A percentile compares a stretch with the other conserved stretches of the same genome.
Evolutionary conservation across 2,113 vertebrate genomes (phyloP).

Genomic region (Malurus melanocephalus): DNA sequence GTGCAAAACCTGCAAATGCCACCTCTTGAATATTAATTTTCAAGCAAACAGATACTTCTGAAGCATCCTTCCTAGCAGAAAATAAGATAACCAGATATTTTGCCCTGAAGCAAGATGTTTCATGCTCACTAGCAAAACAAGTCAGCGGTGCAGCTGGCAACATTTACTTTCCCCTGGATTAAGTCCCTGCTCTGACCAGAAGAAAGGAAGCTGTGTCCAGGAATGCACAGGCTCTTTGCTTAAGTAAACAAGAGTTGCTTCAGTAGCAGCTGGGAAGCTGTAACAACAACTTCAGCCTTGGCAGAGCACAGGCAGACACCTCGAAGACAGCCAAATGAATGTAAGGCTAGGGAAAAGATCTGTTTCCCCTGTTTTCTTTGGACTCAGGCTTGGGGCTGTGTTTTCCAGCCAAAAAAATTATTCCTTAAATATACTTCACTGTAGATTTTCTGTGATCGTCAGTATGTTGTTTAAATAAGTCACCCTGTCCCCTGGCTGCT

Average conservation of each 20-base stretch:
- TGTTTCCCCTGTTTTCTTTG: background rate
- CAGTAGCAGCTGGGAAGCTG: background rate
- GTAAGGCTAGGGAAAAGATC: background rate
- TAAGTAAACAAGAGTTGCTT: background rate
- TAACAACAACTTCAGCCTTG: slow-evolving; percentile 30
- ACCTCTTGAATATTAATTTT: background rate
- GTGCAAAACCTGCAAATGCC: background rate
- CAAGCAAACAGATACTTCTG: background rate
- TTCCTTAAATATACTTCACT: background rate
- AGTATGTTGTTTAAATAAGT: slow-evolving; percentile 27
- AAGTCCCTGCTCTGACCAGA: slow-evolving; percentile 9
- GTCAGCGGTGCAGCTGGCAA: background rate
- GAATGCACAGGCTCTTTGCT: slow-evolving; percentile 13
- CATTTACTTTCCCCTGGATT: background rate
- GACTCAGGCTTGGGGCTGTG: background rate
- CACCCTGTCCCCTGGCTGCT: background rate
- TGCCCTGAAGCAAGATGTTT: background rate
- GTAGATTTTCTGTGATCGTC: background rate
- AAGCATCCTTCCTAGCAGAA: background rate
- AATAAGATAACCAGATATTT: background rate
- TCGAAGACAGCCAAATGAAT: slow-evolving; percentile 31
- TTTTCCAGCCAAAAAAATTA: slow-evolving; percentile 43
- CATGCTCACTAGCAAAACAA: background rate
- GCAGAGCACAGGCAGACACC: background rate
- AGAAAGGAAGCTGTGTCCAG: background rate